Base-by-base conservation (phyloP, 1,140 invertebrate species). In the Hypothenemus hampei region DNA sequence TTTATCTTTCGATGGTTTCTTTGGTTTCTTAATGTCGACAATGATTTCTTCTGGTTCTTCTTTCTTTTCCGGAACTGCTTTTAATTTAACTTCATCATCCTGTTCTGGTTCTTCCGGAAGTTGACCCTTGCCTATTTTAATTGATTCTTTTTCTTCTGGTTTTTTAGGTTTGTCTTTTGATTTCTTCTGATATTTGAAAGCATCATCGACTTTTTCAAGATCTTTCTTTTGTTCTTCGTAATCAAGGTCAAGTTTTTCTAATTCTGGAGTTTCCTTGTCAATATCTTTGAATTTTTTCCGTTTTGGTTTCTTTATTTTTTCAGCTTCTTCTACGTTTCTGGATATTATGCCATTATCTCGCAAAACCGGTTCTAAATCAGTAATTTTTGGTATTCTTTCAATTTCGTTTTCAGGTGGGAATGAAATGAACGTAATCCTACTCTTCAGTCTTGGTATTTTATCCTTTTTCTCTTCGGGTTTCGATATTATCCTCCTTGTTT, bases 261-360 rank as follows among this genome's bases (percentile, higher is more conserved):
- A 67, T 63, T 88, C 86, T 22, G 57, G 49, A 10, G 57, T 10
- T 20, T 68, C 57, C 61, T 84, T 79, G 46, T 81, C 78, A 35
- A 88, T 69, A 65, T 83, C 82, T 58, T 66, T 69, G n/a, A 65
- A 26, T 54, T 69, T 72, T 33, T 62, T 61, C 13, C 44, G 48
- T 59, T 72, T 66, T 45, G 72, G 74, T 60, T 81, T 83, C 53
- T 81, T 78, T 23, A 74, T 65, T 68, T 83, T 79, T 54, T 77
- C 68, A 4, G 84, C 84, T 71, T 87, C 84, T 72, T 82, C 77
- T 3, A 82, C 72, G 70, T 86, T 87, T 69, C 84, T 71, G 0
- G 83, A 86, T 15, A 87, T 61, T 55, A 82, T 77, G 21, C 85
- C 84, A 65, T 77, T 76, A 68, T 86, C 75, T 35, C 71, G 66